Percentiles rank a stretch among this genome's conserved stretches.
These are phyloP conservation scores for Gila orcuttii DNA, from an alignment of 2,113 vertebrate genomes.

Conservation along the genomic window DNA sequence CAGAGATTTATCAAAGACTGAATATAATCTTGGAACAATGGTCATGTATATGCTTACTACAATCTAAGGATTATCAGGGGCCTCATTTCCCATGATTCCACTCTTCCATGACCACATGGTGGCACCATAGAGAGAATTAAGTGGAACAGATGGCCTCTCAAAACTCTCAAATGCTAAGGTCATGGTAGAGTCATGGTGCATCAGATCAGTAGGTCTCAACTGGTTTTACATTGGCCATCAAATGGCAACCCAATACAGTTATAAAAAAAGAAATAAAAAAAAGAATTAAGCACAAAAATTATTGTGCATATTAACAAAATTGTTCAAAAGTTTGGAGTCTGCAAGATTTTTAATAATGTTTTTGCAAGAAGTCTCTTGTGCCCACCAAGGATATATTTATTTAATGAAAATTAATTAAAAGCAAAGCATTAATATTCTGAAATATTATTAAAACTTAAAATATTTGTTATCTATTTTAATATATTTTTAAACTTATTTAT, in stretches of 20 bases:
- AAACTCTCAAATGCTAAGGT: slow-evolving; percentile 2
- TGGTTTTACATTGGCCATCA: not conserved
- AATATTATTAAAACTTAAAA: not conserved
- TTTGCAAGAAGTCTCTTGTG: not conserved
- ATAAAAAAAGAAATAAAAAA: not conserved
- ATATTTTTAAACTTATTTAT: not conserved
- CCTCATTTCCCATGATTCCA: slow-evolving; percentile 17
- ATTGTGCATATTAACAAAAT: not conserved
- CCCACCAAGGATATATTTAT: not conserved
- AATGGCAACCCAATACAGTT: not conserved
- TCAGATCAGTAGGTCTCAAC: slow-evolving; percentile 1
- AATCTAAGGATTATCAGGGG: not conserved
- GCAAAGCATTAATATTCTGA: not conserved
- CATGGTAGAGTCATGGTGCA: not conserved
- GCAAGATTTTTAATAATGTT: not conserved
- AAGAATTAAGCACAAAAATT: not conserved
- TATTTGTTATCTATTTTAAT: not conserved
- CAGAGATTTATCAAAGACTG: not conserved
- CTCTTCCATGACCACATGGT: slow-evolving; percentile 43
- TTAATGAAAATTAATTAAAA: not conserved
- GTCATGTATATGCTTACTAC: not conserved
- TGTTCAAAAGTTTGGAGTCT: not conserved
- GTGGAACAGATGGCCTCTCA: not conserved
- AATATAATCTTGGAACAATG: not conserved
- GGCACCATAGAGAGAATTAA: slow-evolving; percentile 29